A percentile compares a stretch with the other conserved stretches of the same genome.
phyloP scores from a whole-genome alignment of 2,888 invertebrate species.

The Platerodrilus igneus region DNA sequence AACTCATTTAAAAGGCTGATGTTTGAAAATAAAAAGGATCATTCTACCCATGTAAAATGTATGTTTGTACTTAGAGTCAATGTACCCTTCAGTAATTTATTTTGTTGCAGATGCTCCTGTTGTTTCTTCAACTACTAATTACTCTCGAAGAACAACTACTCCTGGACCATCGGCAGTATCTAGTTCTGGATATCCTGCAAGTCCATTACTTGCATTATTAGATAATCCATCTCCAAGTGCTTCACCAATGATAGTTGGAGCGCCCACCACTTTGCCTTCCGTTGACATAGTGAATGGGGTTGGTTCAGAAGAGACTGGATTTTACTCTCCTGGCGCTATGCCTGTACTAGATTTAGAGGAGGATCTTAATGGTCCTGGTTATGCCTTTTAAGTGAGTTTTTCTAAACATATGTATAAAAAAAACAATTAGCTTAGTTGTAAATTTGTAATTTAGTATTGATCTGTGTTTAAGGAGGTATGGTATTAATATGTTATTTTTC shows the following conservation, averaged over 20 bases:
- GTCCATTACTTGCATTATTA: slow-evolving; percentile 58
- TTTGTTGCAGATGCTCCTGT: slow-evolving; percentile 42
- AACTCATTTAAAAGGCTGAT: too few relatives aligned
- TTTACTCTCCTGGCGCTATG: slow-evolving; percentile 33
- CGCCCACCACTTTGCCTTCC: too few relatives aligned
- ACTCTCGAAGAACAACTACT: slow-evolving; percentile 41
- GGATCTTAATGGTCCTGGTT: slow-evolving; percentile 33
- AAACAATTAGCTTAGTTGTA: slow-evolving; percentile 14
- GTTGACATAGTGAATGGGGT: slow-evolving; percentile 27
- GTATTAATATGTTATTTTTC: too few relatives aligned
- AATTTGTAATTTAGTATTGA: too few relatives aligned
- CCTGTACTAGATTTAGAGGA: slow-evolving; percentile 42
- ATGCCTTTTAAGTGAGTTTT: slow-evolving; percentile 19
- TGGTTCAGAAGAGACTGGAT: slow-evolving; percentile 22
- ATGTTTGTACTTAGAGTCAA: too few relatives aligned
- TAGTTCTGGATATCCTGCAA: slow-evolving; percentile 58
- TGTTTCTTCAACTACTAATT: slow-evolving; percentile 48
- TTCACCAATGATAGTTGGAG: too few relatives aligned
- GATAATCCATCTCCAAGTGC: slow-evolving; percentile 61
- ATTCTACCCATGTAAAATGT: too few relatives aligned
- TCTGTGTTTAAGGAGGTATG: too few relatives aligned
- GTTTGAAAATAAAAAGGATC: too few relatives aligned
- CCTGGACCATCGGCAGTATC: slow-evolving; percentile 52
- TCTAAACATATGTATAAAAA: too few relatives aligned
- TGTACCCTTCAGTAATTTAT: too few relatives aligned